A percentile compares a stretch with the other conserved stretches of the same genome.
These are phyloP conservation scores for Medauroidea extradentata DNA, from an alignment of 1,140 invertebrate genomes.

Conservation along the genomic window DNA sequence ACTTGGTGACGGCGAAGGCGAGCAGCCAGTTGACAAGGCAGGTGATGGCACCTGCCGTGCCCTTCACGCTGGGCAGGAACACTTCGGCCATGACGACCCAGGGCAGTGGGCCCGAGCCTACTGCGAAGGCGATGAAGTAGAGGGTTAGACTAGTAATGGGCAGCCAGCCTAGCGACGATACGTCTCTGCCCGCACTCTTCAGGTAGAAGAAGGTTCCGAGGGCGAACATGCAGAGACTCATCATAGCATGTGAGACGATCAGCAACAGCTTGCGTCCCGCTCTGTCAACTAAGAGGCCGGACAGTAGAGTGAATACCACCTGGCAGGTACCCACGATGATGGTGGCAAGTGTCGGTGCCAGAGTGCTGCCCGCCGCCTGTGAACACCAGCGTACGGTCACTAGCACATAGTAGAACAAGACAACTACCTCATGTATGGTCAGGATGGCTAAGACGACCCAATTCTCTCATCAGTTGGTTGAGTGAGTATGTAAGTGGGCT, in stretches of 20 bases:
- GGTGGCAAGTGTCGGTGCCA: conserved; percentile 37
- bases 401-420: no score
- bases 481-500: no score
- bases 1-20: conserved; percentile 54
- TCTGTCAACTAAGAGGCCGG: conserved; percentile 75
- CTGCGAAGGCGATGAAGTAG: conserved; percentile 45
- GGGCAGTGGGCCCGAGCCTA: conserved; percentile 47
- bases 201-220: conserved; percentile 75
- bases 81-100: conserved; percentile 45
- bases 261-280: conserved; percentile 79
- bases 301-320: conserved; percentile 61
- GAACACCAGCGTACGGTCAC: no score
- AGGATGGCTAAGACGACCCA: no score
- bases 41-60: conserved; percentile 45
- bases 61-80: conserved; percentile 49
- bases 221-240: conserved; percentile 66
- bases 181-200: conserved; percentile 35
- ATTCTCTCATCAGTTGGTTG: no score
- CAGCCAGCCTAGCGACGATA: conserved; percentile 41
- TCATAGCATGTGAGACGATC: conserved; percentile 70
- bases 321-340: conserved; percentile 41
- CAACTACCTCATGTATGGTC: no score
- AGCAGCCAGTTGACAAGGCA: conserved; percentile 49
- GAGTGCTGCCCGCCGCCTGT: conserved; percentile 38
- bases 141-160: conserved; percentile 45